Base-by-base conservation (phyloP, 1,140 invertebrate species). In the Pseudomyrmex sp. region DNA sequence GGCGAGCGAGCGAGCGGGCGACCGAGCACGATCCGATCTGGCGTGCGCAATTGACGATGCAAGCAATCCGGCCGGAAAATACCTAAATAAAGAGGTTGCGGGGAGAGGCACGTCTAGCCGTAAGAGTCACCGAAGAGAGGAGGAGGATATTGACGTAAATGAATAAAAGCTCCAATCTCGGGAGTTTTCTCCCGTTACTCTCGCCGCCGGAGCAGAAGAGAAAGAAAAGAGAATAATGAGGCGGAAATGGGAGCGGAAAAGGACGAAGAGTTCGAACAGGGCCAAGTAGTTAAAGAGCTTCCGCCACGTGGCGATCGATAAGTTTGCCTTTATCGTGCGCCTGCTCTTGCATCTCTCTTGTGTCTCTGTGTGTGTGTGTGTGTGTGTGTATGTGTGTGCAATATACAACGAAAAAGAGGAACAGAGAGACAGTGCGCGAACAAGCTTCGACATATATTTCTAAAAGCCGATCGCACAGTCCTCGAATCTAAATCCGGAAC, bases 121-220 rank as follows among this genome's bases (percentile, higher is more conserved):
- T 35, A 35, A 35, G 35, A 35, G 35, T 35, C 35, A 10, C n/a
- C 52, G n/a, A 26, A 18, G 50, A 59, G 20, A n/a, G 13, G 15
- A 56, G 15, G 18, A 1, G n/a, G 18, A 65, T 58, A 80, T 52
- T 68, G 73, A 79, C 54, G 44, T 77, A 83, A 88, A 88, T 83
- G 83, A 88, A 88, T 88, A 85, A 88, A 88, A 85, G 35, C 58
- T 74, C 20, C 80, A 75, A 88, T 89, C 80, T 54, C 35, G 68
- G 0, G 48, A 35, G 15, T 7, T 35, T 59, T 76, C 54, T 48
- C 54, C 23, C 12, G 35, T 35, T 35, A 35, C 44, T 46, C 12
- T 46, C 46, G 18, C 2, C 18, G n/a, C 23, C 52, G 20, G 23
- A 20, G n/a, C 20, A 12, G 26, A 50, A 35, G 48, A 44, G 56